Conservation (phyloP, 2,888 invertebrate genomes). For the Hecatera dysodea region DNA sequence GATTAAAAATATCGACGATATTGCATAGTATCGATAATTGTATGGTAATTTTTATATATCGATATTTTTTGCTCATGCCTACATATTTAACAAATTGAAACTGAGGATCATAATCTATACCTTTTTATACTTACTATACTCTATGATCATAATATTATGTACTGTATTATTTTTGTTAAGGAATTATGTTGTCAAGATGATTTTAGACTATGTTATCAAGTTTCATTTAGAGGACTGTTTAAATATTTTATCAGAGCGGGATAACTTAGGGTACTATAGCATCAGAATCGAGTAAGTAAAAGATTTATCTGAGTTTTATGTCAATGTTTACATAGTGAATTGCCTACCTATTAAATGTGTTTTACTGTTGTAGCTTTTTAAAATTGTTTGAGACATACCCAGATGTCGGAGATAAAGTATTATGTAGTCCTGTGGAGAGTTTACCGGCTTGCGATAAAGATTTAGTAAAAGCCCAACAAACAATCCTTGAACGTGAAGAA, state of each 20-base stretch:
- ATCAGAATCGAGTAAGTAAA: slow-evolving; percentile 93
- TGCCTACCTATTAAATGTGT: no score
- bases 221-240: slow-evolving; percentile 92
- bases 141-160: no score
- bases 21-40: no score
- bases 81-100: no score
- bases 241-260: slow-evolving; percentile 91
- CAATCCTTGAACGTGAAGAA: slow-evolving; percentile 85
- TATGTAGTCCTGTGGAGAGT: slow-evolving; percentile 92
- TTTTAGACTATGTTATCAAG: slow-evolving; percentile 90
- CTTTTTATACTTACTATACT: no score
- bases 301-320: background rate
- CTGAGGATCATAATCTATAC: no score
- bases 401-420: slow-evolving; percentile 92
- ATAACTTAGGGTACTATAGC: slow-evolving; percentile 92
- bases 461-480: slow-evolving; percentile 91
- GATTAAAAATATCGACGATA: no score
- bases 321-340: slow-evolving; percentile 12
- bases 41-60: no score
- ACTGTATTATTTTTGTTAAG: background rate
- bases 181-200: slow-evolving; percentile 71
- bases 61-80: no score
- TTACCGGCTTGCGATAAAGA: slow-evolving; percentile 92
- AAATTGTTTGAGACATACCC: slow-evolving; percentile 93
- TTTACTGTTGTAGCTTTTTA: slow-evolving; percentile 91